These are phyloP conservation scores for Sarcophaga rosellei DNA, from an alignment of 2,888 invertebrate species.

Conservation along the genomic window DNA sequence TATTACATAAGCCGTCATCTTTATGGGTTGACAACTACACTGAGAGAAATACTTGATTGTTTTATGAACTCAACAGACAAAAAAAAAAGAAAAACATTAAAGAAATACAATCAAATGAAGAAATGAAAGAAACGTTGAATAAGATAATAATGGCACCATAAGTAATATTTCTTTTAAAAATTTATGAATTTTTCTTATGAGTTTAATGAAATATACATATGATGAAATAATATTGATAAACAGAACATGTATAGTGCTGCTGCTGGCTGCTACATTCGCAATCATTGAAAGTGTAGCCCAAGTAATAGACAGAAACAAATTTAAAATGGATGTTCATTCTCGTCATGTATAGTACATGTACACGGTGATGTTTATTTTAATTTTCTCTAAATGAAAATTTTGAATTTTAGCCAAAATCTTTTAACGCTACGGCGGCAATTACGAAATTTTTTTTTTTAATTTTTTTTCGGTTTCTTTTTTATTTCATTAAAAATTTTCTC, in stretches of 20 bases:
- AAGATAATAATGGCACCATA: too few relatives aligned
- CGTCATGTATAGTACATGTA: conserved; percentile 36
- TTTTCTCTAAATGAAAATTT: conserved; percentile 55
- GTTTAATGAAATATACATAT: too few relatives aligned
- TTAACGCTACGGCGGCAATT: conserved; percentile 60
- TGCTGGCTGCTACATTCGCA: too few relatives aligned
- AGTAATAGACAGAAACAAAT: conserved; percentile 43
- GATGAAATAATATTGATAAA: too few relatives aligned
- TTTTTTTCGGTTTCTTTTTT: conserved; percentile 16
- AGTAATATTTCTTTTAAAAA: too few relatives aligned
- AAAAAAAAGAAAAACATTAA: neutral
- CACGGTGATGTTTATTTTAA: conserved; percentile 56
- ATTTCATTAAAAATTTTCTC: conserved; percentile 3
- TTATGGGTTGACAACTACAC: conserved; percentile 19
- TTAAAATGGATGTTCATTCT: conserved; percentile 19
- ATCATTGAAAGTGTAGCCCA: neutral
- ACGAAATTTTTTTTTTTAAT: conserved; percentile 52
- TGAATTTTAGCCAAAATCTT: conserved; percentile 64
- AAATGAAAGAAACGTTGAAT: neutral
- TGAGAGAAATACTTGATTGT: conserved; percentile 12
- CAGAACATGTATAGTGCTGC: too few relatives aligned
- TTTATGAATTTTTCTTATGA: too few relatives aligned
- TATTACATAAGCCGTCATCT: conserved; percentile 38
- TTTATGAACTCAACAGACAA: neutral
- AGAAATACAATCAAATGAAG: neutral